A percentile compares a stretch with the other conserved stretches of the same genome.
Conservation (phyloP, 2,797 vertebrate species). For the Trachops cirrhosus region DNA sequence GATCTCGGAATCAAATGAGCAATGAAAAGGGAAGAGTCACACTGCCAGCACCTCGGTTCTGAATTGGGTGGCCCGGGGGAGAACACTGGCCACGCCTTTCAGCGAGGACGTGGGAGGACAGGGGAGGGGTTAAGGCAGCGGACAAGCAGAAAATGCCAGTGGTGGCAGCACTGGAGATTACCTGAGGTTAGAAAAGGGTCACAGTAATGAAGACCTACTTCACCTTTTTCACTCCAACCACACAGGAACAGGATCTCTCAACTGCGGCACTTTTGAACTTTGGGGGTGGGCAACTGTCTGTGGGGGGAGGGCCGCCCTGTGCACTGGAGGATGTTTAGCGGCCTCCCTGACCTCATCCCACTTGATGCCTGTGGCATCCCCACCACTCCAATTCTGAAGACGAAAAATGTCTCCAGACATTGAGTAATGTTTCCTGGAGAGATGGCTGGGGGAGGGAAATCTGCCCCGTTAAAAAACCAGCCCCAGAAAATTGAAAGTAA, state of each 20-base stretch:
- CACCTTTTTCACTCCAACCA: background rate
- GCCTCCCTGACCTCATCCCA: background rate
- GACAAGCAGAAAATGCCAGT: background rate
- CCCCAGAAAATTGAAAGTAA: background rate
- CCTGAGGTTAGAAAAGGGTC: background rate
- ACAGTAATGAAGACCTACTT: background rate
- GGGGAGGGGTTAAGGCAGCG: background rate
- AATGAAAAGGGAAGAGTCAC: background rate
- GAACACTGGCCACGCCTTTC: background rate
- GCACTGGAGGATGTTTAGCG: background rate
- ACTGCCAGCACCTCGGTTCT: background rate
- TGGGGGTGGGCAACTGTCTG: background rate
- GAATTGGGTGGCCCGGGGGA: background rate
- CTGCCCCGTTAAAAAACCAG: background rate
- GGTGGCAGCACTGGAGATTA: background rate
- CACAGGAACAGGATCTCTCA: background rate
- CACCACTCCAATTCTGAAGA: background rate
- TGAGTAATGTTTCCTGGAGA: background rate
- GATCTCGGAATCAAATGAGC: background rate
- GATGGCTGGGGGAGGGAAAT: background rate
- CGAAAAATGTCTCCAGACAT: background rate
- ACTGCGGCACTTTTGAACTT: background rate
- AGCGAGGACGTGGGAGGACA: background rate
- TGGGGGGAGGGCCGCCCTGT: background rate
- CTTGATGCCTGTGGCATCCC: background rate